These are phyloP conservation scores for Glareola pratincola DNA, from an alignment of 2,113 vertebrate species.

Conservation along the genomic window DNA sequence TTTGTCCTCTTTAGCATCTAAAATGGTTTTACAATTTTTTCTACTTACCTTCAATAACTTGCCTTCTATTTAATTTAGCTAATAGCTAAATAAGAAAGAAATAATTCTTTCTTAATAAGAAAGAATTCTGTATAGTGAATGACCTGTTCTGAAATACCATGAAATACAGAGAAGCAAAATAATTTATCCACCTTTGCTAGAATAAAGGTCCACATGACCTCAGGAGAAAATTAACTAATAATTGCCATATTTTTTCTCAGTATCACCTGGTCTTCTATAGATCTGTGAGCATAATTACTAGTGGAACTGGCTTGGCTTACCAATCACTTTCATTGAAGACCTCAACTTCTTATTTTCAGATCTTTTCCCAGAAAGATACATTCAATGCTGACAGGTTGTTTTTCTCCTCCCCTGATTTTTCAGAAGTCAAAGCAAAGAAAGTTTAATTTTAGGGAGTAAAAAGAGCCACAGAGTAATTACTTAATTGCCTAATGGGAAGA, in stretches of 20 bases:
- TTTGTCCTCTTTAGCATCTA: not conserved
- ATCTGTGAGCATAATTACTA: not conserved
- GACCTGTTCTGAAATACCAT: not conserved
- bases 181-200: not conserved
- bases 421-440: not conserved
- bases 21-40: not conserved
- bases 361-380: not conserved
- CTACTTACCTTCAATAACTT: not conserved
- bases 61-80: not conserved
- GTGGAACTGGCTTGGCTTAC: not conserved
- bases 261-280: not conserved
- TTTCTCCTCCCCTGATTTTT: not conserved
- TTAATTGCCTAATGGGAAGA: not conserved
- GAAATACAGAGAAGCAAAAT: not conserved
- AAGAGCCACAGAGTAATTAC: not conserved
- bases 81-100: not conserved
- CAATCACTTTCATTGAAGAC: not conserved
- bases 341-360: not conserved
- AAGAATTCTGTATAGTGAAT: not conserved
- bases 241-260: not conserved
- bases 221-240: not conserved
- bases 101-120: not conserved
- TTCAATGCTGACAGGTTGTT: not conserved
- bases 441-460: not conserved
- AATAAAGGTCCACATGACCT: not conserved